Evolutionary conservation across 23 tunicate genomes (phyloP), one percentile per base, ranked within the genome.

Genomic region (Styela clava): DNA sequence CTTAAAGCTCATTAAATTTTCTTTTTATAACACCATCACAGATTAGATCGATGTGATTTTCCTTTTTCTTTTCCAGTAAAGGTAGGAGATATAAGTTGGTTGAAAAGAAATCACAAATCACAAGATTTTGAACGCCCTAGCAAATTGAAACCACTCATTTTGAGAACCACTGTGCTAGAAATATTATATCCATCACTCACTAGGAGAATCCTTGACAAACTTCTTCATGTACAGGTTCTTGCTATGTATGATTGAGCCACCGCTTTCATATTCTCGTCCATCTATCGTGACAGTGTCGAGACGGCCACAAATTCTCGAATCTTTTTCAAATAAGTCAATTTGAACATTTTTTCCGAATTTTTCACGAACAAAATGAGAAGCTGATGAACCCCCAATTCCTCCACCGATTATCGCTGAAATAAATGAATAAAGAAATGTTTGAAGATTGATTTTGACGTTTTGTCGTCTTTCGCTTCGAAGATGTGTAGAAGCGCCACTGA

Each of bases 391-490:
- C 2, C 91, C 97, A 44, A 87, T 86, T 2, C 97, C 97, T 1
- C 86, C 97, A 24, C 97, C 97, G 29, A 92, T 86, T 23, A 92
- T 61, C 5, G 88, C 97, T 92, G 83, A 62, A 78, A 5, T 33
- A 34, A 81, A 81, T 44, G 7, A 44, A 44, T 44, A 44, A 44
- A 5, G 12, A 44, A 44, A n/a, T n/a, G n/a, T n/a, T n/a, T n/a
- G n/a, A n/a, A n/a, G n/a, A n/a, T n/a, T n/a, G n/a, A n/a, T n/a
- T n/a, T n/a, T n/a, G n/a, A n/a, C n/a, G n/a, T n/a, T n/a, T n/a
- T n/a, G n/a, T n/a, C n/a, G n/a, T n/a, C n/a, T n/a, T n/a, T n/a
- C n/a, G n/a, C n/a, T n/a, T 44, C 7, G 12, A 44, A 44, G 56
- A 44, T 12, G 56, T 12, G 12, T 5, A 44, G 12, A 44, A 44